Evolutionary conservation across 2,888 invertebrate genomes (phyloP).

Genomic region (Pycnomerus fuliginosus): DNA sequence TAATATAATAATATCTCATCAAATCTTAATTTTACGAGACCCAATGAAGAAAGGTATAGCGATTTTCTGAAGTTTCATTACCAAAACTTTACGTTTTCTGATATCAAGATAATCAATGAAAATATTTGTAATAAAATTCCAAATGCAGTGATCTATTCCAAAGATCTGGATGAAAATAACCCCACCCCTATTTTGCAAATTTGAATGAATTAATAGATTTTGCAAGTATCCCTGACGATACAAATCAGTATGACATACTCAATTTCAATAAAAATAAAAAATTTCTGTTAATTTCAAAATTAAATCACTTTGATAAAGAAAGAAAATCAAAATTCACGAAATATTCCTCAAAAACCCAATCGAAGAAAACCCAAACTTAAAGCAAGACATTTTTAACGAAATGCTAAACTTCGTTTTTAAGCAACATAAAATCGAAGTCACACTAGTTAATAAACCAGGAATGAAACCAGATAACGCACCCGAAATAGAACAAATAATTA

Average conservation of each 20-base stretch:
- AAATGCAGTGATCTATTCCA: neutral
- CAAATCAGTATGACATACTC: slow-evolving; percentile 2
- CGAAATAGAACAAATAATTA: slow-evolving; percentile 13
- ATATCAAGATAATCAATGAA: neutral
- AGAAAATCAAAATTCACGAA: slow-evolving; percentile 3
- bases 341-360: slow-evolving; percentile 21
- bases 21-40: neutral
- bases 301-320: neutral
- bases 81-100: neutral
- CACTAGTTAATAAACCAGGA: slow-evolving; percentile 2
- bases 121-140: slow-evolving; percentile 1
- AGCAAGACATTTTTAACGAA: slow-evolving; percentile 10
- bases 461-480: slow-evolving; percentile 4
- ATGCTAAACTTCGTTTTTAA: slow-evolving; percentile 7
- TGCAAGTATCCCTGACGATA: neutral
- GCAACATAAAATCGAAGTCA: slow-evolving; percentile 1
- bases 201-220: neutral
- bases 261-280: neutral
- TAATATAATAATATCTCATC: slow-evolving; percentile 1
- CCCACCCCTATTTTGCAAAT: neutral
- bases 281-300: neutral
- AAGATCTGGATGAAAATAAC: neutral
- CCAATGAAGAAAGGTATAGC: neutral
- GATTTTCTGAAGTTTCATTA: neutral
- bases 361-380: slow-evolving; percentile 6